phyloP scores from a whole-genome alignment of 64 coral and sea anemone species.

The Montipora foliosa region DNA sequence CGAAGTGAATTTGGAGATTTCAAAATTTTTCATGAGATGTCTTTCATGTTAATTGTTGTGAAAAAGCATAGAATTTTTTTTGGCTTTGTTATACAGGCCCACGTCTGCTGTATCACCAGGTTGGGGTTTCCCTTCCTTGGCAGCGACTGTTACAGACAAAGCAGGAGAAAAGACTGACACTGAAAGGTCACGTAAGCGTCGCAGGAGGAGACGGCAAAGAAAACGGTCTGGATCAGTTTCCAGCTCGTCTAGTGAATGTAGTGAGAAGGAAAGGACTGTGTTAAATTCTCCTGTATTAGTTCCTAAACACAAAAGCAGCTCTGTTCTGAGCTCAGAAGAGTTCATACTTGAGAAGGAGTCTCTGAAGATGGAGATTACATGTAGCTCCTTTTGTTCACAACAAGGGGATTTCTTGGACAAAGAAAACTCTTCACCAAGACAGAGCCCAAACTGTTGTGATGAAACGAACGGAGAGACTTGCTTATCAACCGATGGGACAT shows the following conservation, averaged over 20 bases:
- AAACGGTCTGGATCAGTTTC: constrained; percentile 87
- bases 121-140: constrained; percentile 43
- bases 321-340: constrained; percentile 6
- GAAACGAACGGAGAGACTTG: constrained; percentile 20
- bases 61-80: background rate
- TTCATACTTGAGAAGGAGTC: background rate
- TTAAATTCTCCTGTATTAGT: constrained; percentile 5
- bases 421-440: background rate
- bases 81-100: background rate
- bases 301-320: background rate
- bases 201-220: constrained; percentile 71
- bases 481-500: constrained; percentile 46
- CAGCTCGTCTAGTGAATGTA: constrained; percentile 90
- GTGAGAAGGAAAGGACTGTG: constrained; percentile 66
- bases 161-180: constrained; percentile 61
- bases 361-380: background rate
- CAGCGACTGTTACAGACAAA: constrained; percentile 31
- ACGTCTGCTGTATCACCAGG: background rate
- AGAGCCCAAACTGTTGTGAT: background rate
- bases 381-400: background rate
- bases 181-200: constrained; percentile 74
- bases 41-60: too few relatives aligned
- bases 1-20: background rate
- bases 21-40: background rate
- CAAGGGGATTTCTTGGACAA: constrained; percentile 1